Evolutionary conservation across 2,888 invertebrate species (phyloP), one percentile per base, ranked within the genome.

Genomic region (Nematopogon swammerdamellus): DNA sequence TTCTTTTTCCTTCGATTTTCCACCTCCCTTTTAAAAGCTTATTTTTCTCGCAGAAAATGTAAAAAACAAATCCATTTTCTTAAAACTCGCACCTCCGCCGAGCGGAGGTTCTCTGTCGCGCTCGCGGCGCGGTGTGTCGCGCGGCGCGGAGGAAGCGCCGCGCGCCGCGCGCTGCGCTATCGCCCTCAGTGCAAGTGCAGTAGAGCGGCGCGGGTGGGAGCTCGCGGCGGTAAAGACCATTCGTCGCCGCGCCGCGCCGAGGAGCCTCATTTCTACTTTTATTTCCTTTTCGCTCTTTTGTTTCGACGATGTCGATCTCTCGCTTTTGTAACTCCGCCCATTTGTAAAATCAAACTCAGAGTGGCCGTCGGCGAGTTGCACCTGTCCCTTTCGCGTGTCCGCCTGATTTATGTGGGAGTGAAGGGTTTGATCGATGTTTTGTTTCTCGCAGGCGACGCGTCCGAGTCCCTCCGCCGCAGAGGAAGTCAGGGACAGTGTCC

Each of bases 331-430:
- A 44, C 77, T 70, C 77, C 77, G 76, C 79, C 79, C 79, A 77
- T 75, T 75, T 74, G 74, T 76, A 75, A 76, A 72, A 75, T 76
- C 76, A 75, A 49, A 71, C 70, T 73, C 72, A 64, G 65, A 65
- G 68, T 63, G 62, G 46, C 64, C 69, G 71, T 65, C 72, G 44
- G 47, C 49, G 25, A 45, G 68, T 66, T 67, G 71, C 76, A 73
- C 74, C 77, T 76, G 77, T 79, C 79, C 73, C 74, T 70, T 70
- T 79, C 79, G 63, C 64, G 64, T 46, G 50, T 65, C 67, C 70
- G 67, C 62, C 72, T 76, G 79, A 79, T 77, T 77, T 76, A 77
- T 77, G 77, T 76, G 77, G 67, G 79, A 75, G 79, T 66, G 79
- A 79, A 67, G 72, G 68, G 70, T 69, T 74, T 79, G 77, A 79